Base-by-base conservation (phyloP, 2,888 invertebrate genomes). In the Platycheirus rosarum region DNA sequence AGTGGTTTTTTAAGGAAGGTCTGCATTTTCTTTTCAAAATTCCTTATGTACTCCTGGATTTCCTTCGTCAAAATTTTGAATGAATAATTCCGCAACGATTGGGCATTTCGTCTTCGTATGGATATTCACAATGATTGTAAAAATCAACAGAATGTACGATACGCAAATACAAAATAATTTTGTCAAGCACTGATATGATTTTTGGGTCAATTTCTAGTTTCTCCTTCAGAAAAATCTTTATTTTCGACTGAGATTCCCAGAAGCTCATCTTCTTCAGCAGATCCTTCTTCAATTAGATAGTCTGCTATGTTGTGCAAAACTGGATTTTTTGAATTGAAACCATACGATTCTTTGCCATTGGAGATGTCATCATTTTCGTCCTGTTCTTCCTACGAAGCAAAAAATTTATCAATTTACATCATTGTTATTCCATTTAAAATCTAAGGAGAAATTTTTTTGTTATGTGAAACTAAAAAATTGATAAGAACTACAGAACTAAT, bases 61-160 rank as follows among this genome's bases (percentile, higher is more conserved):
- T 91, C 91, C 57, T 88, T 89, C 65, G 80, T 86, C 0, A 88
- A 84, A 85, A 95, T 94, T 91, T 97, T 97, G 66, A 95, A 88
- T 99, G 99, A 93, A 99, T 96, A 85, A 99, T 98, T 8, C 99
- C 99, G 90, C 99, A 98, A 37, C 98, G 93, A 91, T 99, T 99
- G 0, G 99, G 99, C 99, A 99, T 99, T 91, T 98, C 98, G 89
- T 99, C 99, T 90, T 99, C 99, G 87, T 98, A 98, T 0, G 98
- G 98, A 91, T 99, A 99, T 89, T 99, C 99, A 88, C 97, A 98
- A 88, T 98, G 98, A 91, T 98, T 98, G 91, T 99, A 99, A 90
- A 97, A 99, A 91, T 99, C 99, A 63, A 99, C 96, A 0, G 99
- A 99, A 90, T 99, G 98, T 0, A 99, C 99, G 49, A 99, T 93